Percentiles rank a stretch among this genome's conserved stretches.
phyloP scores from a whole-genome alignment of 2,113 vertebrate species.

The Aphelocoma coerulescens region DNA sequence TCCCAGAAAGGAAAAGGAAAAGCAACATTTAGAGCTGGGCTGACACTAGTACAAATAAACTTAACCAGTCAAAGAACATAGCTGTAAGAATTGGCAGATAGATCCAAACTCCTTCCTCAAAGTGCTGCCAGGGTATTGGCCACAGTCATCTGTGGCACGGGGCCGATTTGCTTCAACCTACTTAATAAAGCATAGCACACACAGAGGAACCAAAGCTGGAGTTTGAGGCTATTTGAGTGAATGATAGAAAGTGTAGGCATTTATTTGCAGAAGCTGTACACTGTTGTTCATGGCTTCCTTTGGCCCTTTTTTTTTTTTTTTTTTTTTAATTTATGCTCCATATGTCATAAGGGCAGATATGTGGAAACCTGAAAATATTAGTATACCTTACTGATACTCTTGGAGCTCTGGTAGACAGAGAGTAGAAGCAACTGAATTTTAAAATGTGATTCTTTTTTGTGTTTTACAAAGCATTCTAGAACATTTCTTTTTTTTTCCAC shows the following conservation, averaged over 20 bases:
- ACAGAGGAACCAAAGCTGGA: background rate
- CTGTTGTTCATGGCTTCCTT: background rate
- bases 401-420: background rate
- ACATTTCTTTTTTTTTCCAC: background rate
- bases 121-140: background rate
- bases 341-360: accelerated
- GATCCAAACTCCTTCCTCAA: background rate
- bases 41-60: background rate
- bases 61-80: background rate
- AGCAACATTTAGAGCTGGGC: background rate
- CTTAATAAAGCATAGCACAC: constrained; percentile 26
- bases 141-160: background rate
- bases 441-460: background rate
- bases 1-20: background rate
- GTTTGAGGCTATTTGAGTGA: constrained; percentile 6
- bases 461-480: background rate
- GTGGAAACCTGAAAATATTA: background rate
- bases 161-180: background rate
- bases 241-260: background rate
- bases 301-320: background rate
- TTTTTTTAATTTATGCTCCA: background rate
- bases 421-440: background rate
- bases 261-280: background rate
- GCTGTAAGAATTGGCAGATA: constrained; percentile 30
- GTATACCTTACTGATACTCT: background rate